phyloP scores from a whole-genome alignment of 1,140 invertebrate species.

The Drosophila azteca region DNA sequence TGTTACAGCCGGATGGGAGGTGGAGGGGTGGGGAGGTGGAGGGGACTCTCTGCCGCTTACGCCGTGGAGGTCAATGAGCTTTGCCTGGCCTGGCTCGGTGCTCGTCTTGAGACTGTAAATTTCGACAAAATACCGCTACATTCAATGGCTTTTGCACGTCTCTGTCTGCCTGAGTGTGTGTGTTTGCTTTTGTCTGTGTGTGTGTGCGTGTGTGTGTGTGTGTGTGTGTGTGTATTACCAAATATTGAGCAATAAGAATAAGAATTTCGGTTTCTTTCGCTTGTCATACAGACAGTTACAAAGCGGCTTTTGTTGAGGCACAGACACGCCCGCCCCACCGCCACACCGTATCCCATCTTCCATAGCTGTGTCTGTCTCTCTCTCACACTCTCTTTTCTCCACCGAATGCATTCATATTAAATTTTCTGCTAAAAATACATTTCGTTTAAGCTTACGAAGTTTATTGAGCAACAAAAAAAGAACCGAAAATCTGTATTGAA shows the following conservation, averaged over 20 bases:
- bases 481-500: conserved; percentile 60
- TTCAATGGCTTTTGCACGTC: conserved; percentile 76
- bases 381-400: conserved; percentile 12
- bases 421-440: conserved; percentile 70
- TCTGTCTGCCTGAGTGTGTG: conserved; percentile 10
- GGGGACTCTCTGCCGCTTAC: conserved; percentile 20
- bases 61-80: conserved; percentile 81
- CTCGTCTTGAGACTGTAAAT: conserved; percentile 71
- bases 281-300: conserved; percentile 62
- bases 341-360: neutral
- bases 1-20: conserved; percentile 50
- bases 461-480: conserved; percentile 34
- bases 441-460: conserved; percentile 41
- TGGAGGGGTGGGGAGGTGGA: conserved; percentile 12
- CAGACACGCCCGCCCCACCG: neutral
- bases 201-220: conserved; percentile 44
- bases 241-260: conserved; percentile 79
- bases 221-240: conserved; percentile 64
- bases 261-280: conserved; percentile 80
- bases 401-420: conserved; percentile 35
- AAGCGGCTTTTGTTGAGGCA: conserved; percentile 42
- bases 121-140: conserved; percentile 81
- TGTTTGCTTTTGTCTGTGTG: conserved; percentile 32
- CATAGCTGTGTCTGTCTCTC: conserved; percentile 1
- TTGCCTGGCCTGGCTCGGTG: conserved; percentile 35